A percentile compares a stretch with the other conserved stretches of the same genome.
Conservation (phyloP, 2,113 vertebrate species). For the Mustela nigripes region DNA sequence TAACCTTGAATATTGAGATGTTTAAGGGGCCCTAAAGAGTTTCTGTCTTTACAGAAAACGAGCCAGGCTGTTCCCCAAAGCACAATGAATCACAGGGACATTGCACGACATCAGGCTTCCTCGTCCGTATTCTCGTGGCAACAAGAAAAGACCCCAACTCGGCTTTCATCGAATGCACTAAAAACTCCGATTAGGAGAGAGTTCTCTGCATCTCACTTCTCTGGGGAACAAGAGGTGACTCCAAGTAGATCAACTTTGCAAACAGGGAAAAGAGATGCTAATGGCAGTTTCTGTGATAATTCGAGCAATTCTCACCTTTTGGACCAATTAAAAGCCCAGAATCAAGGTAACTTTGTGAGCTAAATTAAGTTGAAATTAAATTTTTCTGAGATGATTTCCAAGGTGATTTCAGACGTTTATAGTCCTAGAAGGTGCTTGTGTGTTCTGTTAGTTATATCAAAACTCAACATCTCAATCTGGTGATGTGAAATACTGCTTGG, state of each 20-base stretch:
- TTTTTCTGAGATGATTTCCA: neutral
- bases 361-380: neutral
- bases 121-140: constrained; percentile 97
- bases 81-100: constrained; percentile 91
- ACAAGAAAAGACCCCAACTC: constrained; percentile 88
- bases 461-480: neutral
- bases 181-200: constrained; percentile 90
- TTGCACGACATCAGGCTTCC: constrained; percentile 92
- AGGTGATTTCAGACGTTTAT: neutral
- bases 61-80: constrained; percentile 86
- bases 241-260: constrained; percentile 84
- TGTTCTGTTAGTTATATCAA: neutral
- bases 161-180: constrained; percentile 82
- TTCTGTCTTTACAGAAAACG: constrained; percentile 84
- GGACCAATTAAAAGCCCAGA: constrained; percentile 91
- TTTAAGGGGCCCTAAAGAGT: neutral
- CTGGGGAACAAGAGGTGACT: constrained; percentile 89
- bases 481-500: neutral
- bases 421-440: neutral
- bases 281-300: constrained; percentile 78
- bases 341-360: constrained; percentile 91
- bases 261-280: constrained; percentile 58
- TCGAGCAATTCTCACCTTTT: constrained; percentile 81
- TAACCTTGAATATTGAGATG: neutral
- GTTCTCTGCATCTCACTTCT: constrained; percentile 80